phyloP scores from a whole-genome alignment of 2,113 vertebrate species.

The Syngnathoides biaculeatus region DNA sequence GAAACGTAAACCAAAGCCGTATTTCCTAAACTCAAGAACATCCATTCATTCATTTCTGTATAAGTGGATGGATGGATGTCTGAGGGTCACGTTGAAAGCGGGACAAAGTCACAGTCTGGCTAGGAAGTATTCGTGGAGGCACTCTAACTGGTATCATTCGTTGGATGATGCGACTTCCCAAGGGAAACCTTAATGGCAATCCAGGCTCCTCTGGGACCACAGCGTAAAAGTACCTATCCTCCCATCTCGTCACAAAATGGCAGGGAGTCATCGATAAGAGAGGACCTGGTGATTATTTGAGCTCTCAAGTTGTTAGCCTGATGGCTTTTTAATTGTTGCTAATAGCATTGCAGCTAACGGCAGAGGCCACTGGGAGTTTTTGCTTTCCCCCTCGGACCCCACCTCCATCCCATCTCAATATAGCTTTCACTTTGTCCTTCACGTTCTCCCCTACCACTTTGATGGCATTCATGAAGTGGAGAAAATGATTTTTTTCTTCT shows the following conservation, averaged over 20 bases:
- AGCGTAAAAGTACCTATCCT: constrained; percentile 37
- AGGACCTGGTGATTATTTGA: constrained; percentile 49
- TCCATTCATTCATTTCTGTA: not conserved
- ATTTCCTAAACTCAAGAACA: not conserved
- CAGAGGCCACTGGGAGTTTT: constrained; percentile 46
- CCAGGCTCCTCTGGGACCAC: constrained; percentile 19
- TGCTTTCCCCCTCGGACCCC: not conserved
- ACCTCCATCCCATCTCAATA: constrained; percentile 5
- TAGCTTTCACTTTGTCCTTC: constrained; percentile 25
- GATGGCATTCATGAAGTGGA: constrained; percentile 42
- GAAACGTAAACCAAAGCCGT: too few species aligned
- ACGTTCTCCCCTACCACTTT: constrained; percentile 4
- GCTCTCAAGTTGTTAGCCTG: constrained; percentile 51
- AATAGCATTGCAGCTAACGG: constrained; percentile 51
- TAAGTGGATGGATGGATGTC: not conserved
- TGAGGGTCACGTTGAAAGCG: not conserved
- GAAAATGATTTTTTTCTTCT: constrained; percentile 30
- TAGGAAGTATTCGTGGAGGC: not conserved
- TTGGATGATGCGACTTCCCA: constrained; percentile 10
- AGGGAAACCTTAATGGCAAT: constrained; percentile 14
- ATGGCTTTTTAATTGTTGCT: constrained; percentile 66
- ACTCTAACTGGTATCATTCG: not conserved
- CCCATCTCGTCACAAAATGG: constrained; percentile 47
- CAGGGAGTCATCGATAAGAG: constrained; percentile 39
- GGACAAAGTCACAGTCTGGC: not conserved